These are phyloP conservation scores for Octopus bimaculoides DNA, from an alignment of 1,140 invertebrate genomes.

Conservation along the genomic window DNA sequence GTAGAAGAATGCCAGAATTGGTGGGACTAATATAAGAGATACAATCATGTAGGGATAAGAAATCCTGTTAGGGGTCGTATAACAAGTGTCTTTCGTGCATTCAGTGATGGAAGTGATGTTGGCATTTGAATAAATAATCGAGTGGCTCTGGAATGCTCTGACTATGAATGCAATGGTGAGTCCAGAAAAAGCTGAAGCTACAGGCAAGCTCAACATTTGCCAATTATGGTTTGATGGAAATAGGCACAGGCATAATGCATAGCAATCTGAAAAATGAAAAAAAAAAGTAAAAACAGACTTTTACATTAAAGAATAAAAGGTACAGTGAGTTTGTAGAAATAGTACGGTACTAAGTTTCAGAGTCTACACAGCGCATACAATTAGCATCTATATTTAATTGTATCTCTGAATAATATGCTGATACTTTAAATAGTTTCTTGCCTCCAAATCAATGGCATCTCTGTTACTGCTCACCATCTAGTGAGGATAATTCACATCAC, in stretches of 20 bases:
- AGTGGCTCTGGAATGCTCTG: constrained; percentile 13
- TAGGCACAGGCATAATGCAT: neutral
- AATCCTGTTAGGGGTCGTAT: neutral
- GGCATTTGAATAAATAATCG: neutral
- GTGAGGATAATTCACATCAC: too few relatives aligned
- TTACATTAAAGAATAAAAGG: too few relatives aligned
- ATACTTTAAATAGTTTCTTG: too few relatives aligned
- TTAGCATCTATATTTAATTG: too few relatives aligned
- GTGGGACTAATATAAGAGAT: constrained; percentile 11
- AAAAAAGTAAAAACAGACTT: neutral
- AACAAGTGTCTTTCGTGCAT: neutral
- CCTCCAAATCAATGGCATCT: too few relatives aligned
- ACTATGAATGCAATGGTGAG: constrained; percentile 22
- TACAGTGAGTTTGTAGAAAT: too few relatives aligned
- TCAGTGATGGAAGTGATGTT: neutral
- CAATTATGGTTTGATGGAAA: neutral
- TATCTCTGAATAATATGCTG: too few relatives aligned
- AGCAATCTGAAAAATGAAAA: neutral
- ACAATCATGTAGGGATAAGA: constrained; percentile 18
- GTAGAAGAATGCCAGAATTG: constrained; percentile 19
- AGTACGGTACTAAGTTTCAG: too few relatives aligned
- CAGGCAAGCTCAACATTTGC: constrained; percentile 13
- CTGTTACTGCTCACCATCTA: too few relatives aligned
- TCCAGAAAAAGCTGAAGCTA: constrained; percentile 15
- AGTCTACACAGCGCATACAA: too few relatives aligned